Conservation (phyloP, 1,140 invertebrate genomes). For the Lepidurus packardi region DNA sequence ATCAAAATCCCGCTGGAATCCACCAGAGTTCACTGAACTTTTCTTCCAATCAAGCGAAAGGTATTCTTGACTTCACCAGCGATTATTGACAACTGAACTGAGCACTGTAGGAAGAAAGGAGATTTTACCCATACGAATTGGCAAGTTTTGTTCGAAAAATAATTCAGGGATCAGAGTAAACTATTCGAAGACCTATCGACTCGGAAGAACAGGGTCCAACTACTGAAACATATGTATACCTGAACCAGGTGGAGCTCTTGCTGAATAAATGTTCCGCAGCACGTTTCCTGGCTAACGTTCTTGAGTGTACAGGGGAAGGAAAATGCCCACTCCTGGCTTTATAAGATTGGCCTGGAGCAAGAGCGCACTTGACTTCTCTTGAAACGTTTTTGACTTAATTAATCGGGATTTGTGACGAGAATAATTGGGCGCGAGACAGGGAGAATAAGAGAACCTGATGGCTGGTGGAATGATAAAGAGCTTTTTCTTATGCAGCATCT, state of each 20-base stretch:
- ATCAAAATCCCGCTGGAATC: not conserved
- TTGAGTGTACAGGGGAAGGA: not conserved
- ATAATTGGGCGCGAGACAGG: not conserved
- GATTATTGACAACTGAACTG: too few species aligned
- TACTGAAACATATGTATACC: not conserved
- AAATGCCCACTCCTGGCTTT: not conserved
- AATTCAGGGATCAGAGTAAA: too few species aligned
- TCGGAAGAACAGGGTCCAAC: constrained; percentile 1
- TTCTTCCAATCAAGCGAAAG: not conserved
- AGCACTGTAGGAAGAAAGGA: not conserved
- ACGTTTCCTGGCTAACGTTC: not conserved
- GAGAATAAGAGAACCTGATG: not conserved
- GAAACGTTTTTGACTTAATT: not conserved
- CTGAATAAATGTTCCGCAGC: not conserved
- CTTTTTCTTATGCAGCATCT: not conserved
- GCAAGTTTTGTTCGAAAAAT: not conserved
- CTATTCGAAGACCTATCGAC: not conserved
- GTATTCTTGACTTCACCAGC: not conserved
- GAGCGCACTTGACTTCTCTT: not conserved
- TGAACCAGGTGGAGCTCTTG: constrained; percentile 12
- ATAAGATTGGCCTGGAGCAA: not conserved
- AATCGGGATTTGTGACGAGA: not conserved
- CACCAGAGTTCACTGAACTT: constrained; percentile 21
- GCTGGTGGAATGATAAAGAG: not conserved
- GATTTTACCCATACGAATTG: not conserved